Evolutionary conservation across 2,797 vertebrate species (phyloP), one percentile per base, ranked within the genome.

Genomic region (Pipistrellus nathusii): DNA sequence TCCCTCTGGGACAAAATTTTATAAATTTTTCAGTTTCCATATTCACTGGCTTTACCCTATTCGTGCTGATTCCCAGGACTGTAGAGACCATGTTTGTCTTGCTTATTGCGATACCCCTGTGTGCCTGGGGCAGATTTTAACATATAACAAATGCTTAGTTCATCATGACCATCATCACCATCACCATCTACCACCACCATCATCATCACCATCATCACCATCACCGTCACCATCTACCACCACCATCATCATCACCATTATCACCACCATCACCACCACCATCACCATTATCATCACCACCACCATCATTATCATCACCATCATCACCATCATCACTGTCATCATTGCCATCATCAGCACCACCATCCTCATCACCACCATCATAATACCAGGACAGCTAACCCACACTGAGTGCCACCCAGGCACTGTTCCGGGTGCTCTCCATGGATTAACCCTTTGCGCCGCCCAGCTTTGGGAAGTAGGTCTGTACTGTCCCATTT

Each of bases 171-270:
- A 46, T 0, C 69, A 48, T 0, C 59, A n/a, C 0, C 21, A 12
- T 0, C 20, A 53, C 0, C 1, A 3, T 0, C 83, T 7, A 51
- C 0, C 35, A 32, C 0, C 23, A 0, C 38, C 27, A 48, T 0
- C 30, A 57, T 0, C 53, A 46, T 0, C 66, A 71, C 0, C 15
- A 8, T 0, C n/a, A 48, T 0, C 51, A 57, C 0, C 8, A 35
- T 0, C 23, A 57, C 0, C 59, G 32, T 0, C 6, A 46, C 0
- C 25, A 53, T 0, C 23, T 44, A 8, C 0, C 51, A 62, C 0
- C n/a, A 35, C 0, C 48, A 69, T 0, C 38, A 59, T 0, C 62
- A 80, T 0, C 15, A 21, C 0, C 51, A 81, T 0, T 15, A 30
- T 0, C 21, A 38, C 0, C 73, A 72, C 0, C 77, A 46, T 0